Evolutionary conservation across 2,113 vertebrate species (phyloP).

Genomic region (Bombycilla garrulus): DNA sequence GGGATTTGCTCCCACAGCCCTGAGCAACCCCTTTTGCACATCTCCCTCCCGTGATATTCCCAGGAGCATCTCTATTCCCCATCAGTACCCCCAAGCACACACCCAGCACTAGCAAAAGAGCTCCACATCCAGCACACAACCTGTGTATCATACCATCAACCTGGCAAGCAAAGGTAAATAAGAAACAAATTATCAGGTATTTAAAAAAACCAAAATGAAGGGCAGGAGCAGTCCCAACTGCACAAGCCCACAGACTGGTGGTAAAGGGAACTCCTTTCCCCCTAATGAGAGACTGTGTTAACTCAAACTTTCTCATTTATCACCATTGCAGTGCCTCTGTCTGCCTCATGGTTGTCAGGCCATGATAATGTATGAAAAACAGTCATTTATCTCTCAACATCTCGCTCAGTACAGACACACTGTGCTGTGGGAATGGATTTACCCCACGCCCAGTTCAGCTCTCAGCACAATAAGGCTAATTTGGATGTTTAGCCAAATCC

Average conservation of each 20-base stretch:
- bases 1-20: not conserved
- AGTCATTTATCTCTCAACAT: conserved; percentile 55
- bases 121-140: not conserved
- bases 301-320: conserved; percentile 44
- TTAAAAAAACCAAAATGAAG: not conserved
- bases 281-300: conserved; percentile 13
- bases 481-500: conserved; percentile 29
- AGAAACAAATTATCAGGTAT: not conserved
- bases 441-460: conserved; percentile 36
- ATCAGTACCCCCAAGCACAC: rapidly evolving
- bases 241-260: not conserved
- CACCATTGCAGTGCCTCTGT: conserved; percentile 21
- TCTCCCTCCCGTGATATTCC: not conserved
- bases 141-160: not conserved
- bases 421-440: conserved; percentile 31
- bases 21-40: not conserved
- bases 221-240: rapidly evolving
- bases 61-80: not conserved
- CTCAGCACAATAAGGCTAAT: conserved; percentile 63
- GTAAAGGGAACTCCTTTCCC: not conserved
- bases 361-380: conserved; percentile 53
- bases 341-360: conserved; percentile 41
- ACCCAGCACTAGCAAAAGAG: not conserved
- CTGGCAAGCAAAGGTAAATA: not conserved
- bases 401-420: conserved; percentile 43